phyloP scores from a whole-genome alignment of 2,113 vertebrate species.

The Bufo gargarizans region DNA sequence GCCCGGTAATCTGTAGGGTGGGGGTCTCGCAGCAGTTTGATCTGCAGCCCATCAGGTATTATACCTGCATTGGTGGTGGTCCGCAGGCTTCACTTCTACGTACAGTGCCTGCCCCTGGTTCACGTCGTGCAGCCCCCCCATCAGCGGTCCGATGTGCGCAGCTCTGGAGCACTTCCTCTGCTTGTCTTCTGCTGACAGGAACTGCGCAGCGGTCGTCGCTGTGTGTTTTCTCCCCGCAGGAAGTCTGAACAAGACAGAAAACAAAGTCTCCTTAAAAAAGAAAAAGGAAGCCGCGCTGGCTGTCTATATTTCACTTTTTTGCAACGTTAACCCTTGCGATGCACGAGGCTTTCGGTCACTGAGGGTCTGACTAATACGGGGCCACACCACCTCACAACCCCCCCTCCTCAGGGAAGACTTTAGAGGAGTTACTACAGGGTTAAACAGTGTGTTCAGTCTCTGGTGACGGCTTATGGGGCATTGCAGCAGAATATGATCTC shows the following conservation, averaged over 20 bases:
- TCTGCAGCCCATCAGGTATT: too few species aligned
- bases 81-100: neutral
- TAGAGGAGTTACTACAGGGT: neutral
- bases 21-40: too few species aligned
- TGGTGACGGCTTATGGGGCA: neutral
- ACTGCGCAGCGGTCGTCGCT: conserved; percentile 51
- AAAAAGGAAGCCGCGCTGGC: conserved; percentile 37
- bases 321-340: conserved; percentile 17
- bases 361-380: neutral
- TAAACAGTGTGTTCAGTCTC: neutral
- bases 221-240: conserved; percentile 51
- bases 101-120: neutral
- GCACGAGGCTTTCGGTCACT: neutral
- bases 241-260: conserved; percentile 56
- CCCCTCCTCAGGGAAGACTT: neutral
- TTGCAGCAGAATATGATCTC: too few species aligned
- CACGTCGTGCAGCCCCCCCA: neutral
- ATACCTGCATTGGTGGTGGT: too few species aligned
- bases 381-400: neutral
- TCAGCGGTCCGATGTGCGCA: neutral
- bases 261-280: conserved; percentile 45
- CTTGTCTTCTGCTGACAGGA: conserved; percentile 43
- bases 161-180: conserved; percentile 44
- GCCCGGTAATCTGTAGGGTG: too few species aligned
- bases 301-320: conserved; percentile 44